A percentile compares a stretch with the other conserved stretches of the same genome.
These are phyloP conservation scores for Cichladusa arquata DNA, from an alignment of 2,113 vertebrate genomes.

Conservation along the genomic window DNA sequence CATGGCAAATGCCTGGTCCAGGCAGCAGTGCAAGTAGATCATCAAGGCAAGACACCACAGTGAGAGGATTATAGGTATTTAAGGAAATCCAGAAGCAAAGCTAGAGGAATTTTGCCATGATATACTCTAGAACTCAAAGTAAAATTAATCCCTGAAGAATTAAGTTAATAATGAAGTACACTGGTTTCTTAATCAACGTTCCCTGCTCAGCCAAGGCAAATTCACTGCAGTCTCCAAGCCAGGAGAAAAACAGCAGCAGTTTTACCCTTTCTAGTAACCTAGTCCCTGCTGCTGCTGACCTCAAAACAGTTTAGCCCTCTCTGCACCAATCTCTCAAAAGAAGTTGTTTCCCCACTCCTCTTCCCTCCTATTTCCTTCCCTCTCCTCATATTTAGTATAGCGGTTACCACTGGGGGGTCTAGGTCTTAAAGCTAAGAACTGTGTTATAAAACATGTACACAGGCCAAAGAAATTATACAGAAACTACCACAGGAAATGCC, in stretches of 20 bases:
- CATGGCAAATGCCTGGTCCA: not conserved
- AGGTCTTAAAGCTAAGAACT: not conserved
- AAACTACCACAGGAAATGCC: not conserved
- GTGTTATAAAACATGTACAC: not conserved
- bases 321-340: not conserved
- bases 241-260: not conserved
- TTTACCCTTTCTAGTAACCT: not conserved
- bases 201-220: not conserved
- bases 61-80: not conserved
- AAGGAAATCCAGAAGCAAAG: not conserved
- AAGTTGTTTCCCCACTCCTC: accelerated
- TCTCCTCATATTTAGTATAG: too few relatives aligned
- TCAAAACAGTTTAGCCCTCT: not conserved
- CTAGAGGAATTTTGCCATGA: not conserved
- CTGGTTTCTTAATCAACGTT: not conserved
- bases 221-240: not conserved
- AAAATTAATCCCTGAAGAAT: not conserved
- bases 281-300: not conserved
- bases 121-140: not conserved
- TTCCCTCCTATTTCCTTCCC: not conserved
- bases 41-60: not conserved
- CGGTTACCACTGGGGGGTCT: not conserved
- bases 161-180: not conserved
- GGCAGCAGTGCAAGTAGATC: not conserved
- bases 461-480: not conserved